phyloP scores from a whole-genome alignment of 2,113 vertebrate species.

The Corvus moneduloides region DNA sequence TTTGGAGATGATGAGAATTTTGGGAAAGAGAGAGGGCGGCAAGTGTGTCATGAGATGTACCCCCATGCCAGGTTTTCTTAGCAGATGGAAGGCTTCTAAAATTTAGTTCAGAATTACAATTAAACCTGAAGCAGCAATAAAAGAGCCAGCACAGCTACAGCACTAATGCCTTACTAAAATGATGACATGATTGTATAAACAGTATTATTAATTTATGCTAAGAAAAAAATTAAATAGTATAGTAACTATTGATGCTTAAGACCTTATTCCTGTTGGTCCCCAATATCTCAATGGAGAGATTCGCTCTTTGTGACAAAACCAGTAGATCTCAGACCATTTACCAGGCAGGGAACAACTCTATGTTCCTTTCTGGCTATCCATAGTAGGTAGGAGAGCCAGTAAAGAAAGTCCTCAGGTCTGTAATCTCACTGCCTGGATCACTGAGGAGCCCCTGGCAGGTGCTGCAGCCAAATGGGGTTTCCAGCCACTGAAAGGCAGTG shows the following conservation, averaged over 20 bases:
- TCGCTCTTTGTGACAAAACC: not conserved
- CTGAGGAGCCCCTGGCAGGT: not conserved
- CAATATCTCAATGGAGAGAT: not conserved
- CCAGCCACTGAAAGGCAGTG: not conserved
- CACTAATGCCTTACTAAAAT: not conserved
- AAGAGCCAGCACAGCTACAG: not conserved
- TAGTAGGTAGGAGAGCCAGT: not conserved
- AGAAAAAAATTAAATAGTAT: not conserved
- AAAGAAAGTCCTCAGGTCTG: not conserved
- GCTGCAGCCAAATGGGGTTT: not conserved
- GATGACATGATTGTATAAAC: not conserved
- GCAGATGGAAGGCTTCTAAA: not conserved
- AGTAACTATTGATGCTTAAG: not conserved
- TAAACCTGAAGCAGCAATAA: not conserved
- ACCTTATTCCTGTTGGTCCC: not conserved
- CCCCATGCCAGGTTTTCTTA: not conserved
- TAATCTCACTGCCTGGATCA: not conserved
- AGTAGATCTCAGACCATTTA: not conserved
- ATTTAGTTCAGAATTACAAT: not conserved
- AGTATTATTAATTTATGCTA: not conserved
- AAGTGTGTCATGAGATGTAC: not conserved
- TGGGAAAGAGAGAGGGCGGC: not conserved
- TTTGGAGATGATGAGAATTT: not conserved
- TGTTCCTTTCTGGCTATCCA: not conserved
- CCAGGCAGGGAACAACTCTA: not conserved